Evolutionary conservation across 2,888 invertebrate genomes (phyloP).

Genomic region (Lasioglossum zephyrum): DNA sequence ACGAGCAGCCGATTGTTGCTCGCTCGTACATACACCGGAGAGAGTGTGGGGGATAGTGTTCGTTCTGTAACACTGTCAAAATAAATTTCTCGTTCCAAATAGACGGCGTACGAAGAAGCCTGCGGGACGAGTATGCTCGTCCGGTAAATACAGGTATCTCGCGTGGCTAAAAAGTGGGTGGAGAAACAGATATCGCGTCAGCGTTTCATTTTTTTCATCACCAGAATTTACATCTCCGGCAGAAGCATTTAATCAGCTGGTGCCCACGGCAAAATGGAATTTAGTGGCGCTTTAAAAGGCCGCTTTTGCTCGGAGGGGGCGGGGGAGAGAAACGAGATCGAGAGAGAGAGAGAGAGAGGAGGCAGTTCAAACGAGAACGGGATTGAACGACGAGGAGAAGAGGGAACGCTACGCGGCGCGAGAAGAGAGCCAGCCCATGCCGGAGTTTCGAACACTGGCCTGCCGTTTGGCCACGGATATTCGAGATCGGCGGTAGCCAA

Average conservation of each 20-base stretch:
- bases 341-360: background rate
- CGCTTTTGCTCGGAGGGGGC: constrained; percentile 19
- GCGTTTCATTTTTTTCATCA: constrained; percentile 63
- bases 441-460: constrained; percentile 6
- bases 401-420: constrained; percentile 22
- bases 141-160: constrained; percentile 29
- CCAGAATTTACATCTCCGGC: constrained; percentile 70
- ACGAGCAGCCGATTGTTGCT: constrained; percentile 45
- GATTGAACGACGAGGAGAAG: constrained; percentile 30
- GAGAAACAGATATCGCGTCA: background rate
- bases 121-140: background rate
- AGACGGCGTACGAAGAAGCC: background rate
- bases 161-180: background rate
- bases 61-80: background rate
- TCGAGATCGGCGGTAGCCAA: constrained; percentile 51
- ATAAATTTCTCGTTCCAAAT: background rate
- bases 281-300: constrained; percentile 69
- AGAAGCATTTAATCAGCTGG: constrained; percentile 73
- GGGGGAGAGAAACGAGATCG: too few relatives aligned
- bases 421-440: background rate
- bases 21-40: background rate
- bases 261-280: constrained; percentile 67
- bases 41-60: background rate
- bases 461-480: constrained; percentile 41
- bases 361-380: background rate